Percentiles rank a stretch among this genome's conserved stretches.
Evolutionary conservation across 2,113 vertebrate genomes (phyloP).

Genomic region (Dicaeum eximium): DNA sequence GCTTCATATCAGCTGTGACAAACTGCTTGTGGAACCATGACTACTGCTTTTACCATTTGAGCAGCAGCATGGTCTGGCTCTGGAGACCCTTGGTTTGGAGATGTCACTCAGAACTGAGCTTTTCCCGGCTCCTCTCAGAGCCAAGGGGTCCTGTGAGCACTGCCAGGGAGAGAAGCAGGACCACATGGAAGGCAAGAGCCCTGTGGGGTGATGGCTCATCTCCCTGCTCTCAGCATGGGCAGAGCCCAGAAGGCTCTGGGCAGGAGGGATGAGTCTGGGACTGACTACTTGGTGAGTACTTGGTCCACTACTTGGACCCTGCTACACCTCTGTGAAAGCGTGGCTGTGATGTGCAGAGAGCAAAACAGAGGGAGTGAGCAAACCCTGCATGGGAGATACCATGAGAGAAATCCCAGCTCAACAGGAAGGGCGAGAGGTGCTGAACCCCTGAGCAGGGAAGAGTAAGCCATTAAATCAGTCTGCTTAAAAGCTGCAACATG

Average conservation of each 20-base stretch:
- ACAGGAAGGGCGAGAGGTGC: neutral
- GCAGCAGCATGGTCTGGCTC: neutral
- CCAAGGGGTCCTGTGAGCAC: neutral
- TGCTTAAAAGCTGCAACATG: neutral
- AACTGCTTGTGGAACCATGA: neutral
- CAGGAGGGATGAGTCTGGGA: neutral
- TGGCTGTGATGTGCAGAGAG: neutral
- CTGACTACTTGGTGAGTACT: neutral
- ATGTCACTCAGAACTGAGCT: neutral
- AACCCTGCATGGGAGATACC: neutral
- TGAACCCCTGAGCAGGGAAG: neutral
- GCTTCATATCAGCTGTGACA: neutral
- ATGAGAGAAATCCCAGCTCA: neutral
- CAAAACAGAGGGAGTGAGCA: accelerated
- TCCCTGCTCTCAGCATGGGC: neutral
- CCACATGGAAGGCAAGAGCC: neutral
- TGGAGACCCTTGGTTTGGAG: neutral
- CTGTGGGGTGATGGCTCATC: accelerated
- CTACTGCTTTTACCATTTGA: neutral
- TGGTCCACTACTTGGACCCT: neutral
- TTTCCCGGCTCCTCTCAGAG: neutral
- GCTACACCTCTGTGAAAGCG: accelerated
- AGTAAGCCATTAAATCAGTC: neutral
- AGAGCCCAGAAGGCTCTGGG: neutral
- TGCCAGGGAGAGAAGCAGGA: neutral